Conservation (phyloP, 2,113 vertebrate genomes). For the Dasyprocta punctata region DNA sequence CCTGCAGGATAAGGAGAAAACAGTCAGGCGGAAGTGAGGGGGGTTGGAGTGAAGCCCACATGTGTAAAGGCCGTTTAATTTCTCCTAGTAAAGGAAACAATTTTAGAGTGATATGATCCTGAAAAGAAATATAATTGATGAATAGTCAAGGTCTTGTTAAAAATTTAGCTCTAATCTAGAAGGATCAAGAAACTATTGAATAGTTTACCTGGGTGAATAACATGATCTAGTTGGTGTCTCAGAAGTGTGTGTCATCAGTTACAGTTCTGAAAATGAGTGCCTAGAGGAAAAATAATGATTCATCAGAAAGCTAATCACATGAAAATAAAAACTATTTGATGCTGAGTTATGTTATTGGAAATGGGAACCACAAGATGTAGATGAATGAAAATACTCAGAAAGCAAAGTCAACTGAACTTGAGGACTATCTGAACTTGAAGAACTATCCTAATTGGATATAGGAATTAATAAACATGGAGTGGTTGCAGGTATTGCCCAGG, state of each 20-base stretch:
- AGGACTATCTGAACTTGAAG: neutral
- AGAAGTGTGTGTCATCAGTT: neutral
- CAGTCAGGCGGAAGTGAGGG: neutral
- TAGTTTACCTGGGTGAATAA: neutral
- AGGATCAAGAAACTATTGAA: neutral
- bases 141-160: constrained; percentile 6
- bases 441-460: neutral
- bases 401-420: neutral
- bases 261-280: neutral
- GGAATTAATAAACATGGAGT: neutral
- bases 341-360: neutral
- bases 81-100: neutral
- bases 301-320: neutral
- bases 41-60: neutral
- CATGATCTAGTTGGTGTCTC: neutral
- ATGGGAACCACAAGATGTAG: neutral
- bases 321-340: neutral
- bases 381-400: neutral
- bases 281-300: neutral
- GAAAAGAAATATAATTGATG: neutral
- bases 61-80: neutral
- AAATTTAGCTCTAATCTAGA: neutral
- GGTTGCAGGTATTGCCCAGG: neutral
- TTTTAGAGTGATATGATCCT: neutral
- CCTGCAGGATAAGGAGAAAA: neutral